Evolutionary conservation across 2,797 vertebrate species (phyloP).

Genomic region (Arctocebus calabarensis): DNA sequence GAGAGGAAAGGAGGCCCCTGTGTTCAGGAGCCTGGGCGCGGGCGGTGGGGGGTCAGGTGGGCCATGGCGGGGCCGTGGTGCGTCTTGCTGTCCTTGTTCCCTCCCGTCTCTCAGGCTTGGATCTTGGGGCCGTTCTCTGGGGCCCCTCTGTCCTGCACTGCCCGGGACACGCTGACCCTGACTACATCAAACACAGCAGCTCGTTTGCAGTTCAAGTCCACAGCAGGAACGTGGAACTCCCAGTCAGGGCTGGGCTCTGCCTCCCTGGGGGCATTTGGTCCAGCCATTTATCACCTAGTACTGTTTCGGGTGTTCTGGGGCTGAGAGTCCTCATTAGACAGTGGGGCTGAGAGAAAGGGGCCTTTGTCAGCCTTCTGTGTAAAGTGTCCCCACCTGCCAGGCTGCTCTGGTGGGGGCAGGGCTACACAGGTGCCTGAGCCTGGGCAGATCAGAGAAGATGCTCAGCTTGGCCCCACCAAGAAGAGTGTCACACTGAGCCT

Average conservation of each 20-base stretch:
- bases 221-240: neutral
- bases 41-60: fast-evolving
- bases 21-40: fast-evolving
- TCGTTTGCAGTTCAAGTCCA: neutral
- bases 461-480: neutral
- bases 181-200: too few relatives aligned
- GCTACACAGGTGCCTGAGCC: fast-evolving
- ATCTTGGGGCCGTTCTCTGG: neutral
- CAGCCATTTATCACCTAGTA: fast-evolving
- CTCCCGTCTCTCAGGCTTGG: fast-evolving
- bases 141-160: neutral
- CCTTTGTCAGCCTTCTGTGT: neutral
- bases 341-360: neutral
- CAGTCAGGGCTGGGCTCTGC: neutral
- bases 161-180: neutral
- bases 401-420: fast-evolving
- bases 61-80: neutral
- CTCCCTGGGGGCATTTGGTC: neutral
- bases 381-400: neutral
- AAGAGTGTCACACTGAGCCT: fast-evolving
- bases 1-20: neutral
- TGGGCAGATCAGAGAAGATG: neutral
- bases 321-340: fast-evolving
- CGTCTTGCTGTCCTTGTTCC: neutral
- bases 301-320: fast-evolving